Percentiles rank a stretch among this genome's conserved stretches.
phyloP scores from a whole-genome alignment of 1,140 invertebrate genomes.

The Gonatopus flavifemur region DNA sequence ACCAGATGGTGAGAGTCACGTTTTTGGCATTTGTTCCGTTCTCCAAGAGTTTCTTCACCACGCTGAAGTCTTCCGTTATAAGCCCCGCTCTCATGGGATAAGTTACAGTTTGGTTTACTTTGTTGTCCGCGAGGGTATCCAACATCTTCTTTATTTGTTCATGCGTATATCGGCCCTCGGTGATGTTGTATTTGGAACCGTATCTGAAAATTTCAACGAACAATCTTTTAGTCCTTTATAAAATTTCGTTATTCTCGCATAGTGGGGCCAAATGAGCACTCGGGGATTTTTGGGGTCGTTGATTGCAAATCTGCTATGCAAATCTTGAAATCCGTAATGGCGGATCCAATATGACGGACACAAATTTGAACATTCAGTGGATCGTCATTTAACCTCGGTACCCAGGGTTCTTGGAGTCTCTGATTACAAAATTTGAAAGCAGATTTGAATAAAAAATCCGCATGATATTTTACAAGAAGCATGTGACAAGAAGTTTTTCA shows the following conservation, averaged over 20 bases:
- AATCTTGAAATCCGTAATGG: too few relatives aligned
- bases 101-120: slow-evolving; percentile 69
- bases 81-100: slow-evolving; percentile 80
- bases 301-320: too few relatives aligned
- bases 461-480: too few relatives aligned
- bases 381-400: too few relatives aligned
- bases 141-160: slow-evolving; percentile 75
- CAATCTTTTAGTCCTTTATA: background rate
- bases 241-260: background rate
- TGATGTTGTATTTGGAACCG: slow-evolving; percentile 36
- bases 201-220: slow-evolving; percentile 33
- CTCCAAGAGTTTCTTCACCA: slow-evolving; percentile 59
- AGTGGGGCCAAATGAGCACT: too few relatives aligned
- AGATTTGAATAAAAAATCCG: too few relatives aligned
- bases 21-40: slow-evolving; percentile 44
- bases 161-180: slow-evolving; percentile 65
- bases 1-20: slow-evolving; percentile 74
- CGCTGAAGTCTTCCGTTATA: slow-evolving; percentile 65
- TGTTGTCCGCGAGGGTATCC: slow-evolving; percentile 60
- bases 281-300: too few relatives aligned
- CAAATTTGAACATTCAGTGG: too few relatives aligned
- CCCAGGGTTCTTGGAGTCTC: too few relatives aligned
- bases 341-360: too few relatives aligned
- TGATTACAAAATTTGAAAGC: too few relatives aligned
- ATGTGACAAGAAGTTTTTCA: too few relatives aligned